Conservation (phyloP, 2,113 vertebrate genomes). For the Petaurus breviceps region DNA sequence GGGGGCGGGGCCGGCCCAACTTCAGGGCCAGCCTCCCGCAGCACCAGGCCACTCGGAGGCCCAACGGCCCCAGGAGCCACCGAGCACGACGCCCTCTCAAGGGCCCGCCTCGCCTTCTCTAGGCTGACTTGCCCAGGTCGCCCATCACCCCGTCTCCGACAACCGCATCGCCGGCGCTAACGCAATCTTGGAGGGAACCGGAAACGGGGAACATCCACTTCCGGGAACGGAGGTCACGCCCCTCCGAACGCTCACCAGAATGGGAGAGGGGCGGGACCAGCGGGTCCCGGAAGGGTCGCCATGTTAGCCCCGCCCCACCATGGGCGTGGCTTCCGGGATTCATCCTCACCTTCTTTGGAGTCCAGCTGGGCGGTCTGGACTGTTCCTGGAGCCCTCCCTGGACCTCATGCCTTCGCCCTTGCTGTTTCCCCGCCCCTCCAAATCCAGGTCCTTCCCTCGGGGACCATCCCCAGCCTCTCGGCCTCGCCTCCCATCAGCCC, state of each 20-base stretch:
- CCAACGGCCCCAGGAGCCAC: not conserved
- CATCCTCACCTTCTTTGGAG: not conserved
- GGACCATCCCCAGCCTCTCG: too few relatives aligned
- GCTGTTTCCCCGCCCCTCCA: too few relatives aligned
- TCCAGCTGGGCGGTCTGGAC: not conserved
- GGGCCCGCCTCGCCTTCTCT: too few relatives aligned
- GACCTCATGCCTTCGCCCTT: too few relatives aligned
- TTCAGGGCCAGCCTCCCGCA: not conserved
- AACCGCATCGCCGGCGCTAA: fast-evolving
- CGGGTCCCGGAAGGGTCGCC: not conserved
- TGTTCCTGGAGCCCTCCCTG: too few relatives aligned
- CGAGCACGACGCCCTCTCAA: too few relatives aligned
- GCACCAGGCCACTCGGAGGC: too few relatives aligned
- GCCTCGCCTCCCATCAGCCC: too few relatives aligned
- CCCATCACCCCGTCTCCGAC: not conserved
- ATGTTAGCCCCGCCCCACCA: not conserved
- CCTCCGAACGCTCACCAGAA: not conserved
- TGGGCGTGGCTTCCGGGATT: not conserved
- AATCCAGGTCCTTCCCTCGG: too few relatives aligned
- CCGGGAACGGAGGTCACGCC: not conserved
- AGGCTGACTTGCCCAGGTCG: not conserved
- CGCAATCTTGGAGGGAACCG: not conserved
- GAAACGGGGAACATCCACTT: not conserved
- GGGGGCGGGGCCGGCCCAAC: too few relatives aligned
- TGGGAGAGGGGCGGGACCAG: not conserved